These are phyloP conservation scores for Rotaria macrura DNA, from an alignment of 2,888 invertebrate genomes.

Conservation along the genomic window DNA sequence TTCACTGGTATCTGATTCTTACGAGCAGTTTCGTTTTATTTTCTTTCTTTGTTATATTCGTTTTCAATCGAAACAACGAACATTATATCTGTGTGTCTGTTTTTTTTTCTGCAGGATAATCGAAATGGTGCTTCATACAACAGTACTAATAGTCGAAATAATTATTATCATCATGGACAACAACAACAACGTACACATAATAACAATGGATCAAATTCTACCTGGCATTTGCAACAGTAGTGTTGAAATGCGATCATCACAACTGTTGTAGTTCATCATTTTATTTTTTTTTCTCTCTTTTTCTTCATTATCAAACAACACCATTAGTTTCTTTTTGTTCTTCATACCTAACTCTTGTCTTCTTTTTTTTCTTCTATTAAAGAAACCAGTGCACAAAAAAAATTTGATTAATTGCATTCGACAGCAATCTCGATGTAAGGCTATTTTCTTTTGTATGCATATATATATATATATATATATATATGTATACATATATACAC, in stretches of 20 bases:
- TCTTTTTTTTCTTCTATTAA: background rate
- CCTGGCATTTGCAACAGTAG: conserved; percentile 1
- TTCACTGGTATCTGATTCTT: no score
- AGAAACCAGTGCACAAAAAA: background rate
- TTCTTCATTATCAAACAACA: no score
- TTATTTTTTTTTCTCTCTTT: background rate
- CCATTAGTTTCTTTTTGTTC: background rate
- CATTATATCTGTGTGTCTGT: background rate
- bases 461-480: background rate
- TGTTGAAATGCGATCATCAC: background rate
- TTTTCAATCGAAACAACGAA: no score
- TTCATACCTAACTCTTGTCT: background rate
- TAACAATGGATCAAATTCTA: background rate
- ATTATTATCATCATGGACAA: background rate
- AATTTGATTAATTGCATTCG: background rate
- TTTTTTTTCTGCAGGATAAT: background rate
- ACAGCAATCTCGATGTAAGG: background rate
- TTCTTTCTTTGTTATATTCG: no score
- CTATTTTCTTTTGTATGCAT: background rate
- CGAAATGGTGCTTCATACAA: background rate
- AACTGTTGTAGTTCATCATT: background rate
- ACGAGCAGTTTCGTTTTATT: no score
- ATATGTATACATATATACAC: background rate
- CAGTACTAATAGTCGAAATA: background rate
- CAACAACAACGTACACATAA: background rate